These are phyloP conservation scores for Chitala chitala DNA, from an alignment of 2,113 vertebrate species.

Conservation along the genomic window DNA sequence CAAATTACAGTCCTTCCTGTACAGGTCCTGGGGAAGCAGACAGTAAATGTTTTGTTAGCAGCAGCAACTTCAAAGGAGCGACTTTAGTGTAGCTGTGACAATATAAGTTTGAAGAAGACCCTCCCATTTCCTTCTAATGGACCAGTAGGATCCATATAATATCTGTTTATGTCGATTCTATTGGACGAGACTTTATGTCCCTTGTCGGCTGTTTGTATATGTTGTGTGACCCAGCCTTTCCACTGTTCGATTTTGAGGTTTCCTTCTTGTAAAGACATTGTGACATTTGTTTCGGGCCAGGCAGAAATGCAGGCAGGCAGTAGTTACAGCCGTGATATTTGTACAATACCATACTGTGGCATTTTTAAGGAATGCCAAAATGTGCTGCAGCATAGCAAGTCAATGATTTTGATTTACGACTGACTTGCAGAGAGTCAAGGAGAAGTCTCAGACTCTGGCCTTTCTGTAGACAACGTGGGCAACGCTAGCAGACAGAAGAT, in stretches of 20 bases:
- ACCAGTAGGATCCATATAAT: not conserved
- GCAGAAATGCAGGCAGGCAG: no score
- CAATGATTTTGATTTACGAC: not conserved
- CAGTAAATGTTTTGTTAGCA: not conserved
- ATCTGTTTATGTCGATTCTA: slow-evolving; percentile 15
- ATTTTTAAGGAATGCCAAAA: not conserved
- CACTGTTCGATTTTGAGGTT: slow-evolving; percentile 27
- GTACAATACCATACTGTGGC: not conserved
- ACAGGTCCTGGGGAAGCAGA: slow-evolving; percentile 74
- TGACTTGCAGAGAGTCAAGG: not conserved
- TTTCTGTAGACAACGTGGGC: not conserved
- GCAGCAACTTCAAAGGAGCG: not conserved
- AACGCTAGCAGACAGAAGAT: not conserved
- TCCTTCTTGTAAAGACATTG: not conserved
- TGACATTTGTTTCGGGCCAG: not conserved
- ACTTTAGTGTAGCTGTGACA: no score
- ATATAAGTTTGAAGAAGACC: slow-evolving; percentile 21
- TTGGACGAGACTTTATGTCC: not conserved
- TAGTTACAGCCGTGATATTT: not conserved
- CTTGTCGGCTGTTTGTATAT: slow-evolving; percentile 21
- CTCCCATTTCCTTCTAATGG: slow-evolving; percentile 21
- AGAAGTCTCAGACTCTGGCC: not conserved
- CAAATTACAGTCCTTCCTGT: slow-evolving; percentile 94
- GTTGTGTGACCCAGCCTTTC: slow-evolving; percentile 32
- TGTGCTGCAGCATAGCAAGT: not conserved